These are phyloP conservation scores for Amphimedon queenslandica DNA, from an alignment of 37 sponge, comb jelly and placozoan species.

Conservation along the genomic window DNA sequence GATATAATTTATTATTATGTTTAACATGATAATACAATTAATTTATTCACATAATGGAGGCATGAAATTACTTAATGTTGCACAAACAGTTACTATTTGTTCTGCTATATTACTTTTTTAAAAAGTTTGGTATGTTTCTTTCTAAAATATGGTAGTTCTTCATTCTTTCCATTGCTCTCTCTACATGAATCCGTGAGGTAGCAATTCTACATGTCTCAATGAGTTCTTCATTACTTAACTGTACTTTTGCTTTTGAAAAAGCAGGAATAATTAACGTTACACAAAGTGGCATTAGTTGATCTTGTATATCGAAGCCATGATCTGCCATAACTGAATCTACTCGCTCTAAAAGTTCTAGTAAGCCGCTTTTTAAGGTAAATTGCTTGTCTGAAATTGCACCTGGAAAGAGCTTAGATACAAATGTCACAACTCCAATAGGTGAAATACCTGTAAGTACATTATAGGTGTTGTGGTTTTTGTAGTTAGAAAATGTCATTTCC, in stretches of 20 bases:
- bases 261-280: conserved; percentile 50
- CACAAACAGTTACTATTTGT: conserved; percentile 45
- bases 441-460: conserved; percentile 34
- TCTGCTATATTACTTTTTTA: conserved; percentile 15
- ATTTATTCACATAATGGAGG: too few species aligned
- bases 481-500: conserved; percentile 27
- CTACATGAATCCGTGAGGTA: too few species aligned
- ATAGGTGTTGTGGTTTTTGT: too few species aligned
- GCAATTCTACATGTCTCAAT: too few species aligned
- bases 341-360: conserved; percentile 22
- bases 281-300: conserved; percentile 19
- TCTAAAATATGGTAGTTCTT: too few species aligned
- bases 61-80: conserved; percentile 34
- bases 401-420: conserved; percentile 31
- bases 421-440: conserved; percentile 31
- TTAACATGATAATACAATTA: too few species aligned
- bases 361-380: conserved; percentile 15
- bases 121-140: conserved; percentile 20
- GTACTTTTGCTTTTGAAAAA: conserved; percentile 40
- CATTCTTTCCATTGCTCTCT: conserved; percentile 36
- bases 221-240: conserved; percentile 20
- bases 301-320: conserved; percentile 51
- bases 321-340: conserved; percentile 54
- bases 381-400: conserved; percentile 40
- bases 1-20: too few species aligned